Conservation (phyloP, 2,113 vertebrate genomes). For the Myotis lucifugus region DNA sequence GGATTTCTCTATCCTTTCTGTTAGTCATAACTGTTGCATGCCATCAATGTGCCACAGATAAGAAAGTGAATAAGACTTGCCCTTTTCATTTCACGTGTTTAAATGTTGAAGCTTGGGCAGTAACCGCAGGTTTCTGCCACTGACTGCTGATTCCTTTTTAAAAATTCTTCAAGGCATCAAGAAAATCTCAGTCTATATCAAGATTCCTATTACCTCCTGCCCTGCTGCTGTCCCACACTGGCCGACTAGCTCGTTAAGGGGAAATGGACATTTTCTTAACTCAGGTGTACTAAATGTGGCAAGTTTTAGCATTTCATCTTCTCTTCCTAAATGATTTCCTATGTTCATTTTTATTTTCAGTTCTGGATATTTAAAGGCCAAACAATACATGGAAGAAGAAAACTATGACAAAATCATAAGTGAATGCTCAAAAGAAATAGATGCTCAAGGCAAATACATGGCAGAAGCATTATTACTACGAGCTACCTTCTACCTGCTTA, state of each 20-base stretch:
- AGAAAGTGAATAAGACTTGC: neutral
- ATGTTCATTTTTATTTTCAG: slow-evolving; percentile 83
- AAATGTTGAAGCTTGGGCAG: neutral
- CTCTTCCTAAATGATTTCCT: slow-evolving; percentile 37
- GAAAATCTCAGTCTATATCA: neutral
- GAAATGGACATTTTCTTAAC: neutral
- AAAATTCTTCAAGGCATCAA: neutral
- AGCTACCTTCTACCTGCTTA: slow-evolving; percentile 98
- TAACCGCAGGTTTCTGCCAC: neutral
- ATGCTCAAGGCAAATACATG: slow-evolving; percentile 92
- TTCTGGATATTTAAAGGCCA: slow-evolving; percentile 97
- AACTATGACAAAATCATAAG: slow-evolving; percentile 99
- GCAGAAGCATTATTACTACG: slow-evolving; percentile 96
- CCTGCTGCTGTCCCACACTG: neutral
- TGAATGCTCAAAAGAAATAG: slow-evolving; percentile 98
- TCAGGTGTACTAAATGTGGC: neutral
- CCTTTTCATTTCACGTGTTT: neutral
- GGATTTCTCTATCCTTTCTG: neutral
- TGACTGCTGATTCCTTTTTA: slow-evolving; percentile 1
- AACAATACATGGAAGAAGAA: slow-evolving; percentile 99
- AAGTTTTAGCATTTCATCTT: slow-evolving; percentile 31
- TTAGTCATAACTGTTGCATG: neutral
- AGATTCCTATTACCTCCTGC: neutral
- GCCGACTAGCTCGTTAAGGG: neutral
- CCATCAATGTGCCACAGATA: neutral